Percentiles rank a stretch among this genome's conserved stretches.
These are phyloP conservation scores for Drosophila jambulina DNA, from an alignment of 1,140 invertebrate species.

Conservation along the genomic window DNA sequence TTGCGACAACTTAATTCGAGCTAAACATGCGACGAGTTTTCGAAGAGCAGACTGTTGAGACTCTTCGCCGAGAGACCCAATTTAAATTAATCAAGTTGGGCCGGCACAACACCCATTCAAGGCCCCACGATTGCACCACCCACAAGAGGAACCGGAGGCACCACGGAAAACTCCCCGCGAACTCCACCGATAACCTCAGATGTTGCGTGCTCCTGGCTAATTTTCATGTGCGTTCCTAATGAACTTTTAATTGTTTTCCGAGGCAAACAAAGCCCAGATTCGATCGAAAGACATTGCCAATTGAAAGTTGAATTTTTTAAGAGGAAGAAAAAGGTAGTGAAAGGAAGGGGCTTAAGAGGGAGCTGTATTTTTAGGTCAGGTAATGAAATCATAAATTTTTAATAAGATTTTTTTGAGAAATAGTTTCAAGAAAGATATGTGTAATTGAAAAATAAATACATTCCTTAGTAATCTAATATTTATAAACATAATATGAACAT, in stretches of 20 bases:
- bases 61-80: conserved; percentile 37
- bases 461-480: too few species aligned
- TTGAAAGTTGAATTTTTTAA: conserved; percentile 33
- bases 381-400: too few species aligned
- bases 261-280: conserved; percentile 57
- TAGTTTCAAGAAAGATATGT: too few species aligned
- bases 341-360: neutral
- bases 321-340: too few species aligned
- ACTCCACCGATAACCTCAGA: conserved; percentile 17
- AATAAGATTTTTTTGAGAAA: too few species aligned
- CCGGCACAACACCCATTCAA: conserved; percentile 12
- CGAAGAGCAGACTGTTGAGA: conserved; percentile 10
- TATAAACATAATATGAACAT: too few species aligned
- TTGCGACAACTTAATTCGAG: conserved; percentile 78
- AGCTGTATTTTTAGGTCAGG: neutral
- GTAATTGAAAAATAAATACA: too few species aligned
- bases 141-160: neutral
- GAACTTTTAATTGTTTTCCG: conserved; percentile 78
- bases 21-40: conserved; percentile 58
- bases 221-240: conserved; percentile 72
- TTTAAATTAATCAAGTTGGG: conserved; percentile 74
- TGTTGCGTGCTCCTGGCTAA: conserved; percentile 59
- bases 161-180: neutral
- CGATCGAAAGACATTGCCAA: conserved; percentile 53
- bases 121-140: conserved; percentile 15